Evolutionary conservation across 2,113 vertebrate species (phyloP), one percentile per base, ranked within the genome.

Genomic region (Sciurus niger): DNA sequence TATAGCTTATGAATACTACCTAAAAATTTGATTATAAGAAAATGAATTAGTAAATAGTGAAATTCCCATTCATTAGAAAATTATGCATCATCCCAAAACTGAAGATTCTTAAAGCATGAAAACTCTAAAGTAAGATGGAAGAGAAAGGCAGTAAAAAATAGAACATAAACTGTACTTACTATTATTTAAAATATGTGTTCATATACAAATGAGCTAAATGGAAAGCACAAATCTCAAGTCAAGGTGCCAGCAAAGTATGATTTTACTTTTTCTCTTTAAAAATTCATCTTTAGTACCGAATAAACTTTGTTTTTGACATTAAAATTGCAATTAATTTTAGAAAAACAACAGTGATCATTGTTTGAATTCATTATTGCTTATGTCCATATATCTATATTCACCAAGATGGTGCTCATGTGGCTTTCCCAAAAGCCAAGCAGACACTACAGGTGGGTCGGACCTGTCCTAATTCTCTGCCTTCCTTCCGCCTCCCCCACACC

Each of bases 111-210:
- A n/a, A 63, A 72, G 8, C 18, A 34, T n/a, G 9, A n/a, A 72
- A 93, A 82, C 6, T 24, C 32, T 88, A 20, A 85, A 85, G 18
- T 46, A 25, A 48, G 40, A 74, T 72, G 30, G 67, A 96, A 82
- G 22, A 63, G 43, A 95, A 60, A 18, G 10, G 11, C 10, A 86
- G 37, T 79, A 46, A 72, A 70, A 37, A 77, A 40, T 37, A 67
- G 16, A 67, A 79, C 1, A 17, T 2, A 60, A 55, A 55, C 20
- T 68, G 10, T 85, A 40, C 40, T 94, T 43, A 73, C 0, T 48
- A 40, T 91, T 89, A 48, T 80, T 97, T 90, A 58, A 84, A 96
- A 63, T 88, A 53, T 53, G 7, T 89, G 22, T 68, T 96, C 30
- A n/a, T 8, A n/a, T 40, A 55, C 32, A 84, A 70, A 70, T 22